These are phyloP conservation scores for Barbus barbus DNA, from an alignment of 2,113 vertebrate species.

Conservation along the genomic window DNA sequence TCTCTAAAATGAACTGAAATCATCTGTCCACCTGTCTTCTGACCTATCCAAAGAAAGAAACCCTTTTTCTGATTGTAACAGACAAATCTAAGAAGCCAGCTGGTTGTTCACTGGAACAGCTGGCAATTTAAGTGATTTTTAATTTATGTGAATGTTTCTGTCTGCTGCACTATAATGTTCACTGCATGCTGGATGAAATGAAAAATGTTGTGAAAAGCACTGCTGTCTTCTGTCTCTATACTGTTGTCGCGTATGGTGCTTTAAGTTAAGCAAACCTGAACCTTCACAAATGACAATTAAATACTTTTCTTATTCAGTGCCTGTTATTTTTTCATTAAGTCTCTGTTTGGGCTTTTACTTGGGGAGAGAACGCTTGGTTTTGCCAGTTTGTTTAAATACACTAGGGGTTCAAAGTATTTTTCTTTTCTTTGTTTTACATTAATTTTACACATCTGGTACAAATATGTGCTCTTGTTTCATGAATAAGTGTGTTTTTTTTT, in stretches of 20 bases:
- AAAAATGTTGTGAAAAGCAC: not conserved
- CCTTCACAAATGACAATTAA: not conserved
- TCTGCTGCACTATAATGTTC: not conserved
- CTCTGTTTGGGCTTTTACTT: not conserved
- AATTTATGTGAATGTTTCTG: not conserved
- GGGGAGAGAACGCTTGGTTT: not conserved
- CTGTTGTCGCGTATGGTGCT: not conserved
- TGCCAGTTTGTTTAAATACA: not conserved
- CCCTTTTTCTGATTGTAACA: not conserved
- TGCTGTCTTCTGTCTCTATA: not conserved
- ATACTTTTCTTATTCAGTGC: not conserved
- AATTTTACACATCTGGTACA: too few relatives aligned
- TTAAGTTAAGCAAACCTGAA: not conserved
- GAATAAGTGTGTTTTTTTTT: not conserved
- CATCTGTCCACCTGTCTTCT: not conserved
- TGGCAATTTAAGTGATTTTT: not conserved
- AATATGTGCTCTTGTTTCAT: not conserved
- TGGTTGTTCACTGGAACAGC: not conserved
- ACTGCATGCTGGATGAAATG: not conserved
- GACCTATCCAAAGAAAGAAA: slow-evolving; percentile 6
- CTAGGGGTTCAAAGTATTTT: not conserved
- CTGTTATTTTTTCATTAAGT: not conserved
- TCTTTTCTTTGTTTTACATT: too few relatives aligned
- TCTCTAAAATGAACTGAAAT: slow-evolving; percentile 60
- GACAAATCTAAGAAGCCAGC: not conserved